Evolutionary conservation across 2,113 vertebrate species (phyloP), one percentile per base, ranked within the genome.

Genomic region (Brachyhypopomus gauderio): DNA sequence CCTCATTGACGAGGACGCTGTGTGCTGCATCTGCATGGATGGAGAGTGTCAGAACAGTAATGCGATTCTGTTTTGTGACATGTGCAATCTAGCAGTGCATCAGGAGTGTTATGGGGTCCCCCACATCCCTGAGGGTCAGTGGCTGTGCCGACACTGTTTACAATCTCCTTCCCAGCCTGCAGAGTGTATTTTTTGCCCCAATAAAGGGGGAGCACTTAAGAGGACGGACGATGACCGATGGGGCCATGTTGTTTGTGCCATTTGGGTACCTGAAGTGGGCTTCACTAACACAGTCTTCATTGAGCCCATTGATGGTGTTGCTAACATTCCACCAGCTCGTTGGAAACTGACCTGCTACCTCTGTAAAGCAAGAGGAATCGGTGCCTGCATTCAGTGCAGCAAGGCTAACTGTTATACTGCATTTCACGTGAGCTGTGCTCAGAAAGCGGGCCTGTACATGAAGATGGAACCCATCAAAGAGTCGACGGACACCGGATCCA

Each of bases 21-120:
- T 99, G n/a, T 99, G 98, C 92, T 99, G 98, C 90, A 95, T 99
- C 85, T 99, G 98, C 92, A 99, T 98, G 97, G 98, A 99, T 23
- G 98, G 98, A 7, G 98, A 99, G 77, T 97, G 97, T 77, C 96
- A 97, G 58, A 97, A 99, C 92, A 99, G 97, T 87, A 99, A 99
- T 20, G 97, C 95, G 27, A 99, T 99, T 83, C 95, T 99, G 25
- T 99, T 99, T 90, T 99, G 98, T 1, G 98, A 99, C 92, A 90
- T 96, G 86, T 99, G 98, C 91, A 98, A 99, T 86, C 93, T 99
- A 77, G 97, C 97, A 0, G 98, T 99, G 83, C 98, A 99, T 91
- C 98, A 99, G 92, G 98, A 99, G 93, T 99, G 98, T 89, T 99
- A 99, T 1, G 98, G 98, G 1, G 98, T 99, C 87, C 98, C 97